Base-by-base conservation (phyloP, 2,888 invertebrate species). In the Euphydryas editha region DNA sequence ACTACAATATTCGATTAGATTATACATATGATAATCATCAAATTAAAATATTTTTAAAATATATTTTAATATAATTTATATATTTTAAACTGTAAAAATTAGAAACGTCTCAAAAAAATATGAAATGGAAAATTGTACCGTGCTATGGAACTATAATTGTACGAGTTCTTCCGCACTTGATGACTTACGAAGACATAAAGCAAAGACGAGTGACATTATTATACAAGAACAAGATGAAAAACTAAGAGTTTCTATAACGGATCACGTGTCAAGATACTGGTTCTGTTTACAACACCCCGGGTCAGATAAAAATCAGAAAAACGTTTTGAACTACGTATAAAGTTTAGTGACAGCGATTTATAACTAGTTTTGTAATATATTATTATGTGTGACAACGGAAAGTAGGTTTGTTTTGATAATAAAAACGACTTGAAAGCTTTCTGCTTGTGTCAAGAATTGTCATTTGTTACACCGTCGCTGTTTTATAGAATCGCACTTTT, bases 371-470 rank as follows among this genome's bases (percentile, higher is more conserved):
- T 20, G 30, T 20, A 47, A 47, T 6, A 47, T 47, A 18, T 17
- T 46, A 17, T 47, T 47, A 20, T 21, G 13, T 15, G 47, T 18
- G 18, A 47, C 47, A 13, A 13, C 18, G 20, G 20, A 47, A 47
- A 20, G 47, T 47, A 13, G 47, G 21, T 47, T 47, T 47, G 47
- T 47, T 47, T 21, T 47, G 20, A 47, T 20, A 13, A 47, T 47
- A 20, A 47, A 47, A 20, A 47, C 20, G 18, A 13, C 10, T 11
- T 20, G 8, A 11, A 46, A 46, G 18, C n/a, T n/a, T n/a, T n/a
- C n/a, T n/a, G n/a, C n/a, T n/a, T n/a, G n/a, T n/a, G n/a, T n/a
- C n/a, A n/a, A n/a, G n/a, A n/a, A n/a, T n/a, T n/a, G n/a, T n/a
- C n/a, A n/a, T n/a, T n/a, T n/a, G n/a, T n/a, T n/a, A n/a, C n/a